phyloP scores from a whole-genome alignment of 2,797 vertebrate species.

The Scolopax rusticola region DNA sequence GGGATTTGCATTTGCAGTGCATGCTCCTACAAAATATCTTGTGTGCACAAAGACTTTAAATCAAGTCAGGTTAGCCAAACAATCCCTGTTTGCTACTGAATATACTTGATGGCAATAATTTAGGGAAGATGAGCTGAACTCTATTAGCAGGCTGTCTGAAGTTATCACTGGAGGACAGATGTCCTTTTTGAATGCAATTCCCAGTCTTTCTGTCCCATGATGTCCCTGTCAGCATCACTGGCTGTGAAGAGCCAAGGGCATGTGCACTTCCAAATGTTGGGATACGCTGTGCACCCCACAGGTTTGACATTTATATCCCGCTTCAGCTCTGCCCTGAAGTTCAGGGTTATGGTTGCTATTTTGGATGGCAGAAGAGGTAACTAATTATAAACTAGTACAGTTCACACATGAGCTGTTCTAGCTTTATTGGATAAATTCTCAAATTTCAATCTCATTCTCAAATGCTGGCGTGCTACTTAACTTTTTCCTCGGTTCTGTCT shows the following conservation, averaged over 20 bases:
- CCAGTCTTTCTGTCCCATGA: neutral
- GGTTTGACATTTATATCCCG: neutral
- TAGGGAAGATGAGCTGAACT: neutral
- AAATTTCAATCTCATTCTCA: neutral
- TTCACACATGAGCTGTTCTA: neutral
- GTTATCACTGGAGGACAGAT: neutral
- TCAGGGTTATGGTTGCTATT: neutral
- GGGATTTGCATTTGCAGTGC: neutral
- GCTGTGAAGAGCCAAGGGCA: neutral
- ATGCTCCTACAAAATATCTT: neutral
- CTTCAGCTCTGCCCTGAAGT: neutral
- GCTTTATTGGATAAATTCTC: neutral
- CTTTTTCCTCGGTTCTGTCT: neutral
- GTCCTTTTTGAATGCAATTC: neutral
- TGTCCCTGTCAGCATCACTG: neutral
- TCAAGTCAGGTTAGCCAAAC: neutral
- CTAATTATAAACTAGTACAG: neutral
- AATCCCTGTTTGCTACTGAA: conserved; percentile 6
- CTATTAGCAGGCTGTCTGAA: neutral
- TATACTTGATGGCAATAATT: neutral
- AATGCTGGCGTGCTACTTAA: neutral
- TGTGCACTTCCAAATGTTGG: rapidly evolving
- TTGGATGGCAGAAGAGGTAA: neutral
- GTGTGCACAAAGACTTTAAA: neutral
- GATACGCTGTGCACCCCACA: neutral